Percentiles rank a stretch among this genome's conserved stretches.
These are phyloP conservation scores for Cepaea nemoralis DNA, from an alignment of 1,140 invertebrate genomes.

Conservation along the genomic window DNA sequence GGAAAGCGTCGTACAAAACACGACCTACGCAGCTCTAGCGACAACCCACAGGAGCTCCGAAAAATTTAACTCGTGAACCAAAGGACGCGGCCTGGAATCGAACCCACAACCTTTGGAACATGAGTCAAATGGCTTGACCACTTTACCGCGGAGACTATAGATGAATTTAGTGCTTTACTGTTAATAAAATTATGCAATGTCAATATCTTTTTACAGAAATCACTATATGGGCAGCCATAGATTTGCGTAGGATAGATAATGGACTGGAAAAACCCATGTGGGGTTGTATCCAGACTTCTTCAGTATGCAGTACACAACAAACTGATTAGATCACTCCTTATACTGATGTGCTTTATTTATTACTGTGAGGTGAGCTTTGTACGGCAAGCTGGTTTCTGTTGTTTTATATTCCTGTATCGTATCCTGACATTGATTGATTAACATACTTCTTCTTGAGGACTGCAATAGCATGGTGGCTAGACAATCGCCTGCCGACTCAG, in stretches of 20 bases:
- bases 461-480: neutral
- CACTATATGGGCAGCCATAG: neutral
- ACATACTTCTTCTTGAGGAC: neutral
- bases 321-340: neutral
- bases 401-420: neutral
- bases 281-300: neutral
- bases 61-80: too few species aligned
- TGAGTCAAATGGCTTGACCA: too few species aligned
- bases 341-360: slow-evolving; percentile 3
- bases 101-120: too few species aligned
- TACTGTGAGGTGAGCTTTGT: slow-evolving; percentile 31
- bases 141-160: too few species aligned
- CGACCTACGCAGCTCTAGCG: too few species aligned
- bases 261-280: neutral
- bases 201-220: neutral
- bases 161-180: too few species aligned
- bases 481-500: neutral
- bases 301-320: neutral
- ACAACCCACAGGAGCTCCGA: too few species aligned
- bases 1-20: too few species aligned
- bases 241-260: neutral
- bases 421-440: too few species aligned
- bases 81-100: too few species aligned
- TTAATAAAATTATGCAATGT: too few species aligned
- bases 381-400: too few species aligned